Base-by-base conservation (phyloP, 2,888 invertebrate genomes). In the Agonopterix heracliana region DNA sequence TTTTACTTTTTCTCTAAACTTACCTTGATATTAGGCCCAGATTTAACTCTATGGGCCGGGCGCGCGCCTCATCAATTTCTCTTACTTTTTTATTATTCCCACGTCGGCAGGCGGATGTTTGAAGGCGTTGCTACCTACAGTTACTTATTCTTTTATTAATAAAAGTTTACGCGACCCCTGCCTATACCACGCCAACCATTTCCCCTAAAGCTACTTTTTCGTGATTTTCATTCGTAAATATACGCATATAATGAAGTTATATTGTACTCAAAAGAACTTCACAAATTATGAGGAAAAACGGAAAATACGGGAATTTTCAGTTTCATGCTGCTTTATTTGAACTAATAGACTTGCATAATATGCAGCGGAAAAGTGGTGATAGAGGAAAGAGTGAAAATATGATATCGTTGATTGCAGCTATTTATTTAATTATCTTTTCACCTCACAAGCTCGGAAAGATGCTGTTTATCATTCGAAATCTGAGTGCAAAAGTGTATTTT, bases 61-160 rank as follows among this genome's bases (percentile, higher is more conserved):
- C 54, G 54, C 62, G 61, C 60, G 60, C 56, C 67, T 76, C 81
- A 78, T 81, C 80, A 78, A 78, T 81, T 79, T 73, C 67, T 69
- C 66, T 74, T 74, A 76, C 71, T 67, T 78, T 56, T 63, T 78
- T 79, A 78, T 79, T 78, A 81, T 68, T 69, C 68, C 74, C 71
- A 59, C 67, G 74, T 66, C 61, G 64, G 61, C 61, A 54, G 62
- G 65, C 66, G 64, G 71, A 74, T 74, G 68, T 74, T 78, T 69
- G 68, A 67, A 65, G 67, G 66, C 67, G 68, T 78, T 76, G 66
- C 66, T 26, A 66, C 63, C 61, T 65, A 60, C 72, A 68, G 71
- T 75, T 73, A 70, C 74, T 80, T 78, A 74, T 76, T 75, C 69
- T 78, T 81, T 82, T 80, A 81, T 80, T 82, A 82, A 78, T 78